These are phyloP conservation scores for Drosophila rellima DNA, from an alignment of 2,888 invertebrate genomes.

Conservation along the genomic window DNA sequence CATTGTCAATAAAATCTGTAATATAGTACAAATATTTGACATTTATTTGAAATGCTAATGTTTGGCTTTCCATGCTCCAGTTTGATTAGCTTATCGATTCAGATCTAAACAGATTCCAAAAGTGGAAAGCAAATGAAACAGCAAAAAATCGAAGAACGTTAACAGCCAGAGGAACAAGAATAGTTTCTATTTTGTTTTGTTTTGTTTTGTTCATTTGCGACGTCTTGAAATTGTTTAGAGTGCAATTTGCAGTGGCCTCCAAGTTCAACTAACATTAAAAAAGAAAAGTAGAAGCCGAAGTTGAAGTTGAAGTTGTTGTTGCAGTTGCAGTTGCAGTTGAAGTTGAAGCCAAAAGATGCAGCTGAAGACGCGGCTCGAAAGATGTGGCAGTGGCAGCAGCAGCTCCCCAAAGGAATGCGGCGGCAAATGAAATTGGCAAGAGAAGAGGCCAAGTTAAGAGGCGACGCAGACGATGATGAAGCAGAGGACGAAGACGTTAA, in stretches of 20 bases:
- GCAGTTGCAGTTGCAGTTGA: conserved; percentile 2
- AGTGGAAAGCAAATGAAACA: too few species aligned
- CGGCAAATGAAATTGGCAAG: conserved; percentile 65
- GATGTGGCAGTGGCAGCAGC: conserved; percentile 13
- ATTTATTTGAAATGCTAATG: too few species aligned
- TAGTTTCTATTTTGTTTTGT: conserved; percentile 40
- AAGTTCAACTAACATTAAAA: conserved; percentile 78
- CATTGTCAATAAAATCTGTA: too few species aligned
- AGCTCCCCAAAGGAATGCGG: conserved; percentile 59
- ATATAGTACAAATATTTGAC: too few species aligned
- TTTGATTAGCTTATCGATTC: too few species aligned
- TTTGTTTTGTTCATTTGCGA: conserved; percentile 12
- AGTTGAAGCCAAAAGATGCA: conserved; percentile 9
- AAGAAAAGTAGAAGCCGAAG: conserved; percentile 18
- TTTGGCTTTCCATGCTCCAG: too few species aligned
- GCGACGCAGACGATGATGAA: background rate
- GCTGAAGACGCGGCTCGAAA: too few species aligned
- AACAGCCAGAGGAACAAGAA: conserved; percentile 38
- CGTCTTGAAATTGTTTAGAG: conserved; percentile 62
- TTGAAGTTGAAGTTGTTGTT: background rate
- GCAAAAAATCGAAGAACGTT: background rate
- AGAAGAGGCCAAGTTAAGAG: conserved; percentile 29
- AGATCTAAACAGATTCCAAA: too few species aligned
- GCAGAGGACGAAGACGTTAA: background rate
- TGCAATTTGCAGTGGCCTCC: conserved; percentile 78